These are phyloP conservation scores for Parasteatoda tepidariorum DNA, from an alignment of 1,140 invertebrate genomes.

Conservation along the genomic window DNA sequence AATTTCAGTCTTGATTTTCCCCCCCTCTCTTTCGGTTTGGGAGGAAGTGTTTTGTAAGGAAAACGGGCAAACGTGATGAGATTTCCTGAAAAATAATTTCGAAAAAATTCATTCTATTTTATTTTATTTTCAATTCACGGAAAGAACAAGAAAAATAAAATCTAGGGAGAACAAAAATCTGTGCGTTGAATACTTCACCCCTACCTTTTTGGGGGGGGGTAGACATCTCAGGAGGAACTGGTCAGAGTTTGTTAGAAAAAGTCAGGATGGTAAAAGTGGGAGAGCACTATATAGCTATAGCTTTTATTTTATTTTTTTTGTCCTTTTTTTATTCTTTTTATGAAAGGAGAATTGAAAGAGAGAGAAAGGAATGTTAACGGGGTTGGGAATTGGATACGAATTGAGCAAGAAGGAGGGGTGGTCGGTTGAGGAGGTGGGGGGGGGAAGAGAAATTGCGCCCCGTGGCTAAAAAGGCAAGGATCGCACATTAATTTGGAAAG, in stretches of 20 bases:
- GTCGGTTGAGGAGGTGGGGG: neutral
- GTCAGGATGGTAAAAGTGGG: neutral
- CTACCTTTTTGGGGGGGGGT: neutral
- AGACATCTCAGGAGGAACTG: neutral
- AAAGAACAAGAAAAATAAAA: neutral
- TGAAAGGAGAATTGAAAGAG: neutral
- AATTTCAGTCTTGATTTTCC: neutral
- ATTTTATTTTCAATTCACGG: conserved; percentile 21
- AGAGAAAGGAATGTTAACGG: conserved; percentile 26
- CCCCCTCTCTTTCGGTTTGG: neutral
- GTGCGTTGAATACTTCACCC: conserved; percentile 16
- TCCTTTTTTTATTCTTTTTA: neutral
- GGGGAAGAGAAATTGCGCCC: conserved; percentile 13
- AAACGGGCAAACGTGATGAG: conserved; percentile 53
- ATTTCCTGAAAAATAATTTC: conserved; percentile 39
- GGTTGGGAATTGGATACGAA: conserved; percentile 35
- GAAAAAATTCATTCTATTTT: neutral
- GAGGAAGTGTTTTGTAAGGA: conserved; percentile 13
- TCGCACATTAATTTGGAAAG: conserved; percentile 44
- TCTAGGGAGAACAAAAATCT: conserved; percentile 14
- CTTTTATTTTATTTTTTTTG: neutral
- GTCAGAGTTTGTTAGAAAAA: conserved; percentile 33
- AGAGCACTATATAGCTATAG: conserved; percentile 8
- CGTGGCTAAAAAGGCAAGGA: conserved; percentile 32
- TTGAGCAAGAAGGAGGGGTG: neutral